Evolutionary conservation across 2,888 invertebrate species (phyloP).

Genomic region (Chydorus sphaericus): DNA sequence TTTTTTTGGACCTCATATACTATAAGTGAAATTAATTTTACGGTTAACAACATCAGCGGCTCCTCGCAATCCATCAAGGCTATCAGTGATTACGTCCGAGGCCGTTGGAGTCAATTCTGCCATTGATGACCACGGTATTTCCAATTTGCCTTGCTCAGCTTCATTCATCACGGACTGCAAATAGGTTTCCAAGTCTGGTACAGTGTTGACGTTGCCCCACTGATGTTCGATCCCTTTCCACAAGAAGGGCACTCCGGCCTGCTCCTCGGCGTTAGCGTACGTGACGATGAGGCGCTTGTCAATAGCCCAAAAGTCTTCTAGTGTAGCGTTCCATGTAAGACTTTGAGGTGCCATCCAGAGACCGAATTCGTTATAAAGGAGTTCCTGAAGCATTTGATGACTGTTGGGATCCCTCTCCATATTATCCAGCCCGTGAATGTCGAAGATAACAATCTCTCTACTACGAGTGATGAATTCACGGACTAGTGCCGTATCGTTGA

Average conservation of each 20-base stretch:
- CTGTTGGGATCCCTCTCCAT: slow-evolving; percentile 18
- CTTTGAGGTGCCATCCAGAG: slow-evolving; percentile 25
- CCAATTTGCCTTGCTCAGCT: slow-evolving; percentile 13
- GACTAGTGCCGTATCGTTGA: slow-evolving; percentile 36
- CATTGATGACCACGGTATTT: slow-evolving; percentile 45
- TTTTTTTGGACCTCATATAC: too few relatives aligned
- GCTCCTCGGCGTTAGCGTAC: slow-evolving; percentile 16
- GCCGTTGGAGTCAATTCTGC: slow-evolving; percentile 54
- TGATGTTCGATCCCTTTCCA: slow-evolving; percentile 45
- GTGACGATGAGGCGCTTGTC: slow-evolving; percentile 18
- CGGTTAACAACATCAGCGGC: slow-evolving; percentile 52
- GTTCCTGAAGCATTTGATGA: slow-evolving; percentile 30
- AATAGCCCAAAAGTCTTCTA: slow-evolving; percentile 18
- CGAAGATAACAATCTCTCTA: slow-evolving; percentile 43
- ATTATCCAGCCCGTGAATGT: slow-evolving; percentile 45
- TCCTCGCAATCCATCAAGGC: slow-evolving; percentile 43
- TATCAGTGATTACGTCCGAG: slow-evolving; percentile 43
- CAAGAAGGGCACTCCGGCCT: slow-evolving; percentile 22
- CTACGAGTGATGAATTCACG: slow-evolving; percentile 39
- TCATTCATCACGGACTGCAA: slow-evolving; percentile 26
- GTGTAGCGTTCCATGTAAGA: slow-evolving; percentile 17
- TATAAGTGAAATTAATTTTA: background rate
- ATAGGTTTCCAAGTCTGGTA: slow-evolving; percentile 37
- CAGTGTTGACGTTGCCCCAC: slow-evolving; percentile 48
- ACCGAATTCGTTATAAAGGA: slow-evolving; percentile 28